Evolutionary conservation across 2,113 vertebrate species (phyloP).

Genomic region (Hemiprocne comata): DNA sequence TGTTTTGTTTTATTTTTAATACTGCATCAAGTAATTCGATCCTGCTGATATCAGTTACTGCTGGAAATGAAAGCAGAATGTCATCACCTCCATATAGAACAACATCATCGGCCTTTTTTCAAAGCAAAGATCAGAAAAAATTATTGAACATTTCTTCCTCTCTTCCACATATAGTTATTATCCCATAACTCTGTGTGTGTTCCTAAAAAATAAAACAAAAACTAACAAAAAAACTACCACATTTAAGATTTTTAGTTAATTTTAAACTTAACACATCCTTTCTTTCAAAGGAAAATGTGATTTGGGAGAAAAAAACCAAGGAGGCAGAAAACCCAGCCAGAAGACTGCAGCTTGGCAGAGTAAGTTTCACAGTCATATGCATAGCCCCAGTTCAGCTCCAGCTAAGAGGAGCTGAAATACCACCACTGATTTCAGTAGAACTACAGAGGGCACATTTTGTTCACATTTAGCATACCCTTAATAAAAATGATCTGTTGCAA

Average conservation of each 20-base stretch:
- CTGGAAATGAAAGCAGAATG: background rate
- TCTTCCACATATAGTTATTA: background rate
- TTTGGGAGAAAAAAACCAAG: background rate
- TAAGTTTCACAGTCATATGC: background rate
- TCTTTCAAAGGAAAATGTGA: background rate
- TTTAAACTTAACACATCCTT: background rate
- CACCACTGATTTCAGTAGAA: background rate
- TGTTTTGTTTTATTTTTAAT: background rate
- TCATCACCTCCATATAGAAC: background rate
- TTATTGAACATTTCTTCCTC: background rate
- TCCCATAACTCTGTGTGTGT: background rate
- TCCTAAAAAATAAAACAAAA: no score
- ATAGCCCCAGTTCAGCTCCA: background rate
- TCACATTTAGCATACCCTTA: background rate
- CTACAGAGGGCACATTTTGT: background rate
- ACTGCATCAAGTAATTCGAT: background rate
- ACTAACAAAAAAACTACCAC: background rate
- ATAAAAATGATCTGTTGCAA: constrained; percentile 45
- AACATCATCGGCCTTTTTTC: background rate
- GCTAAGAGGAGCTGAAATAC: background rate
- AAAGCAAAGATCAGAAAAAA: background rate
- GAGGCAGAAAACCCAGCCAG: background rate
- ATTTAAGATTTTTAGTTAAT: background rate
- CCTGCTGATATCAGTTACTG: background rate
- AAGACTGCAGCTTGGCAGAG: background rate